Percentiles rank a stretch among this genome's conserved stretches.
phyloP scores from a whole-genome alignment of 2,797 vertebrate genomes.

The Acipenser ruthenus region DNA sequence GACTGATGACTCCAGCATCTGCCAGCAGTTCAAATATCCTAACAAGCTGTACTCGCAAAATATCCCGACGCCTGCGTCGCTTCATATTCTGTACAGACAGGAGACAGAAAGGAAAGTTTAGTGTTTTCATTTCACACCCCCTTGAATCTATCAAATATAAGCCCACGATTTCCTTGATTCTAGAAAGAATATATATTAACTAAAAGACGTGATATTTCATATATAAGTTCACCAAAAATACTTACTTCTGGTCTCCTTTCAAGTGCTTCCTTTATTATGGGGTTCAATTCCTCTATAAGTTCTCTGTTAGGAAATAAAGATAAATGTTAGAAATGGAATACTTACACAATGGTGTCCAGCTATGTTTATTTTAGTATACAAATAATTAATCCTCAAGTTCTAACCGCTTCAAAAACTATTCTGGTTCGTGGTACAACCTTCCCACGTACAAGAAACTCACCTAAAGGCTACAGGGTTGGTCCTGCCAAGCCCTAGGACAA shows the following conservation, averaged over 20 bases:
- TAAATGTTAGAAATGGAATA: too few relatives aligned
- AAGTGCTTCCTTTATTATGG: slow-evolving; percentile 97
- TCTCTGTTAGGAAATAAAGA: slow-evolving; percentile 65
- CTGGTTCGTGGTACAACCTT: too few relatives aligned
- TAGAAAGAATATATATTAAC: too few relatives aligned
- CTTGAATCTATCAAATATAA: too few relatives aligned
- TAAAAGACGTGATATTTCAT: too few relatives aligned
- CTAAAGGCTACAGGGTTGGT: slow-evolving; percentile 95
- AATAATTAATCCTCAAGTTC: too few relatives aligned
- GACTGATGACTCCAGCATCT: slow-evolving; percentile 95
- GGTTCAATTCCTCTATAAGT: slow-evolving; percentile 93
- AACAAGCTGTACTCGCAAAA: slow-evolving; percentile 96
- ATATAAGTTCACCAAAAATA: background rate
- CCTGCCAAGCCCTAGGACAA: slow-evolving; percentile 97
- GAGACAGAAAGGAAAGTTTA: background rate
- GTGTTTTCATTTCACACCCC: too few relatives aligned
- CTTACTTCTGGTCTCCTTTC: slow-evolving; percentile 98
- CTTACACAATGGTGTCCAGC: too few relatives aligned
- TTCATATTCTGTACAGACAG: slow-evolving; percentile 81
- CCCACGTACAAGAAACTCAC: slow-evolving; percentile 43
- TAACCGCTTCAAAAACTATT: too few relatives aligned
- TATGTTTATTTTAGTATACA: too few relatives aligned
- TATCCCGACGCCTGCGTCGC: slow-evolving; percentile 94
- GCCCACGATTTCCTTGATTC: too few relatives aligned
- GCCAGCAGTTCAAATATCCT: slow-evolving; percentile 97